Evolutionary conservation across 2,113 vertebrate species (phyloP).

Genomic region (Lepus europaeus): DNA sequence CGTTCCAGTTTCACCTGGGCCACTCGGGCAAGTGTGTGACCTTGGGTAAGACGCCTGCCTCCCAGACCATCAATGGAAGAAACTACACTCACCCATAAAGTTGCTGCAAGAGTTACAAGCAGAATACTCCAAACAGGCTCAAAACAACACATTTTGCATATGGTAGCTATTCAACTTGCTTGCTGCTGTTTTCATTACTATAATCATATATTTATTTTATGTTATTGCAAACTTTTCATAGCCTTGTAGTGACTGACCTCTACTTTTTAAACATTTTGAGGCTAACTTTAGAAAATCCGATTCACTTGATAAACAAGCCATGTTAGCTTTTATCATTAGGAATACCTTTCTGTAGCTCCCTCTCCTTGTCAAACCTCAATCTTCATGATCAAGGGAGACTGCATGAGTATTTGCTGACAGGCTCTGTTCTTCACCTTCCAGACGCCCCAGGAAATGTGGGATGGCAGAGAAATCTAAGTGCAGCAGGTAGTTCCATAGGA

Average conservation of each 20-base stretch:
- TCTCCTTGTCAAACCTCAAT: not conserved
- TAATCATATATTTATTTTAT: not conserved
- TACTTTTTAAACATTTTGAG: not conserved
- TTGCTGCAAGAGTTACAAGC: not conserved
- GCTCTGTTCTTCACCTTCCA: not conserved
- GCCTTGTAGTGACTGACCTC: not conserved
- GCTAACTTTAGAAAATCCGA: not conserved
- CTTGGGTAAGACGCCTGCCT: not conserved
- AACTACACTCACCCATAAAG: not conserved
- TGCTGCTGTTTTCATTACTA: not conserved
- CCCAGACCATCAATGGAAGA: not conserved
- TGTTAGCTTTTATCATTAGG: not conserved
- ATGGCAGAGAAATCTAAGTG: not conserved
- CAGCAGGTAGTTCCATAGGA: not conserved
- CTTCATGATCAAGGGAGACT: not conserved
- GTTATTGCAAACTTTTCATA: not conserved
- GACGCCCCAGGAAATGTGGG: not conserved
- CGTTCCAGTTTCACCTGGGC: not conserved
- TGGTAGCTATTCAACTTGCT: not conserved
- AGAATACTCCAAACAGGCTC: not conserved
- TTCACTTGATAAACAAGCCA: not conserved
- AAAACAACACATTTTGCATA: too few relatives aligned
- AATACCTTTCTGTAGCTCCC: not conserved
- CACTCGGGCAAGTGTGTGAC: not conserved
- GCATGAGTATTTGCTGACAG: not conserved